Evolutionary conservation across 2,797 vertebrate genomes (phyloP), one percentile per base, ranked within the genome.

Genomic region (Xiphophorus birchmanni): DNA sequence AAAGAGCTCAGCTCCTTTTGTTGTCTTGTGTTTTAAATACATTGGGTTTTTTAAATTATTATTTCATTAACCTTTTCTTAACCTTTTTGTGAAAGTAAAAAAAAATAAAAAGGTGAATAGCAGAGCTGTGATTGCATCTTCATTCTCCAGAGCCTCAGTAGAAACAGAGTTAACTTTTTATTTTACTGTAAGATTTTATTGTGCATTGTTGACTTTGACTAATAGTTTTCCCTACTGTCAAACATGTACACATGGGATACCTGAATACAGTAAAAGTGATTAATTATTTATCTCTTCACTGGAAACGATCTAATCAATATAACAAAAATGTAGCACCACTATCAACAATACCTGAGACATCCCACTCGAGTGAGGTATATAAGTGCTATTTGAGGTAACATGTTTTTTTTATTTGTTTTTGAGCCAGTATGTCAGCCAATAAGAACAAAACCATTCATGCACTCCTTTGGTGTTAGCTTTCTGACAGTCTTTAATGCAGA

Each of bases 1-100:
- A 76, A 85, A 45, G 47, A 67, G 17, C 77, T 54, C 73, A 88
- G 86, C 84, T 89, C 73, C 79, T 79, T 73, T 75, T 88, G 78
- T 87, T 40, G 60, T 79, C 85, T 89, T 83, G 79, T 91, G 88
- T 91, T 93, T 90, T 89, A 94, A 95, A 94, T 85, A 79, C 89
- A 90, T 93, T 87, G 52, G 81, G 71, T 88, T 92, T 91, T 72
- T 91, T 89, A 87, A 37, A 37, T 40, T 40, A 93, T 94, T 94
- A 89, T 93, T 93, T 90, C 85, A 90, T 93, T 86, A 92, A 92
- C 87, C 90, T 87, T 50, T 80, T 52, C 80, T 85, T 86, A 82
- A 90, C 89, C 87, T 87, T 91, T 94, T 93, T 73, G 85, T 86
- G 11, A n/a, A 52, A 52, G 21, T 52, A 17, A 1, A 54, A 58